phyloP scores from a whole-genome alignment of 2,113 vertebrate genomes.

The Hirundichthys speculiger region DNA sequence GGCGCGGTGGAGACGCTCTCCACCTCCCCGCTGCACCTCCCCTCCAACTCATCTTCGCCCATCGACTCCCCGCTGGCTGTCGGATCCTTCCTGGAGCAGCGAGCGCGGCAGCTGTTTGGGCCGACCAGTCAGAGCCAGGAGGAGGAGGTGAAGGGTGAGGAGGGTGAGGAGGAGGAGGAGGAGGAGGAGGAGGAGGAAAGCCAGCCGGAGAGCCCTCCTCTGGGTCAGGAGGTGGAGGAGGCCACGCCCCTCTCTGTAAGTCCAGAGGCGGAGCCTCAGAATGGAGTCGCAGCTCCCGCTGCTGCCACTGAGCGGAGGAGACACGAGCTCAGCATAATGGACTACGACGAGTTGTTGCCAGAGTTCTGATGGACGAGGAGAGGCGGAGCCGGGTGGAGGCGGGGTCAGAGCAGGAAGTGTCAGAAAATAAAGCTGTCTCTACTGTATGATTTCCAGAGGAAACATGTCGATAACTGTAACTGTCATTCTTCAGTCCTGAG shows the following conservation, averaged over 20 bases:
- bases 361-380: conserved; percentile 68
- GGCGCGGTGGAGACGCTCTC: conserved; percentile 81
- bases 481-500: too few relatives aligned
- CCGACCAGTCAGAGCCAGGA: conserved; percentile 83
- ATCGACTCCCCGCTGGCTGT: conserved; percentile 80
- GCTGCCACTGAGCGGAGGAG: conserved; percentile 59
- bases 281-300: neutral
- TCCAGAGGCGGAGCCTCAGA: conserved; percentile 30
- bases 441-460: too few relatives aligned
- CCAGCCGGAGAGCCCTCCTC: conserved; percentile 28
- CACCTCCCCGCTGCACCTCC: conserved; percentile 70
- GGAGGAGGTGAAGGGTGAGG: conserved; percentile 72
- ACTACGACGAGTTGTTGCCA: conserved; percentile 91
- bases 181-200: conserved; percentile 10
- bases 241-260: conserved; percentile 30
- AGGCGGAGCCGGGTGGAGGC: neutral
- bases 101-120: conserved; percentile 88
- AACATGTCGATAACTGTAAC: too few relatives aligned
- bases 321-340: conserved; percentile 92
- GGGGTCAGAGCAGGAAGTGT: neutral
- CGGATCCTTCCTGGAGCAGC: conserved; percentile 93
- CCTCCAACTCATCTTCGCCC: conserved; percentile 69
- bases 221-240: conserved; percentile 61
- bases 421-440: neutral
- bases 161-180: conserved; percentile 6